Evolutionary conservation across 2,797 vertebrate species (phyloP), one percentile per base, ranked within the genome.

Genomic region (Naso thynnoides): DNA sequence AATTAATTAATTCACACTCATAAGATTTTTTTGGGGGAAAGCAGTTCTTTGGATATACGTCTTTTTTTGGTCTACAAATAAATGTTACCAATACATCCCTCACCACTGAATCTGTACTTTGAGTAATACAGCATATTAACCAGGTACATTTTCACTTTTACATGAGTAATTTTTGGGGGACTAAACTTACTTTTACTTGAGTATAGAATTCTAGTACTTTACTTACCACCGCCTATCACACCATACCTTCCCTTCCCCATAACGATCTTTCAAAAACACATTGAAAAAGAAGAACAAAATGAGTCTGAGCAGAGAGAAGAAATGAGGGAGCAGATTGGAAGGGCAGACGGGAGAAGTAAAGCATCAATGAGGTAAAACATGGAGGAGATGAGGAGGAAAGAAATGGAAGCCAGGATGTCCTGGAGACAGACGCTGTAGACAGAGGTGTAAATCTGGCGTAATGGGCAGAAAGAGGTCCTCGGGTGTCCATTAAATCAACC

Each of bases 381-480:
- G 39, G 49, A 61, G 63, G 59, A 65, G 38, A 59, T 13, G 33
- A 62, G 55, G 29, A 5, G 63, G 19, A 26, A 39, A 59, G 45
- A 58, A 69, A 71, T 31, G 23, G 54, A 83, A 75, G 82, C 66
- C 61, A 75, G 78, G 64, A 57, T 59, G 59, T 60, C 82, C 78
- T 27, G 39, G 55, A 78, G 77, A 73, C 27, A 55, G 53, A 52
- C 50, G 68, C 39, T 41, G 41, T 26, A 63, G 75, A 73, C 33
- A 68, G 76, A 70, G 80, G 61, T 76, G 33, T 90, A 89, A 86
- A 86, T 91, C 81, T 75, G 19, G 10, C 24, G 69, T 88, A 88
- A 89, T 81, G 71, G 69, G 53, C 31, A 82, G 58, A 73, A 73
- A 77, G 33, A 80, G 47, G 52, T 56, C 83, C 76, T 47, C 36